These are phyloP conservation scores for Copsychus sechellarum DNA, from an alignment of 2,113 vertebrate genomes.

Conservation along the genomic window DNA sequence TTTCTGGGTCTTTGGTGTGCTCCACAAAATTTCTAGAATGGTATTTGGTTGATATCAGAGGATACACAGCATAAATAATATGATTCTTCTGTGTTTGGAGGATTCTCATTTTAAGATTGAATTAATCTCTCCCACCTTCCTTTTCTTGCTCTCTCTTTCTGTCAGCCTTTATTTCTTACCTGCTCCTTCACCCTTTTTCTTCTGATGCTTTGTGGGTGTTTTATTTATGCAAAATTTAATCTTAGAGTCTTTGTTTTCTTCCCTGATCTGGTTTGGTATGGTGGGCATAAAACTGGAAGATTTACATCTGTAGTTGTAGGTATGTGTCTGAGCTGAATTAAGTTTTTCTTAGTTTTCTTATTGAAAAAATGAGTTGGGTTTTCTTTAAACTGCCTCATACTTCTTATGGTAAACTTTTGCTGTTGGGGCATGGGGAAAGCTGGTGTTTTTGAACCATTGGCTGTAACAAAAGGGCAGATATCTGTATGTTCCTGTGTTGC, in stretches of 20 bases:
- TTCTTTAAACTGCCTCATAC: slow-evolving; percentile 72
- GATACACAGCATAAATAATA: background rate
- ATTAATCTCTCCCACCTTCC: background rate
- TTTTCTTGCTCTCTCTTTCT: background rate
- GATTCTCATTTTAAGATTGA: background rate
- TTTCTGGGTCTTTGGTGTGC: background rate
- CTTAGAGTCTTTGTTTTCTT: slow-evolving; percentile 72
- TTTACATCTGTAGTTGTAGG: slow-evolving; percentile 71
- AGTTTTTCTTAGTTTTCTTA: slow-evolving; percentile 74
- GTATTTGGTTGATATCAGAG: background rate
- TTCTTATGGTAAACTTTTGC: slow-evolving; percentile 71
- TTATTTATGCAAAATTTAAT: slow-evolving; percentile 67
- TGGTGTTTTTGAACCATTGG: slow-evolving; percentile 71
- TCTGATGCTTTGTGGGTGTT: background rate
- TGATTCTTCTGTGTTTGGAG: background rate
- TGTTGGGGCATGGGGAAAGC: slow-evolving; percentile 68
- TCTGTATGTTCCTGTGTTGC: slow-evolving; percentile 39
- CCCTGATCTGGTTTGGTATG: slow-evolving; percentile 67
- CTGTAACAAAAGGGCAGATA: slow-evolving; percentile 43
- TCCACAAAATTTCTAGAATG: background rate
- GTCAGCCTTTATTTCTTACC: background rate
- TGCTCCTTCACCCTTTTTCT: background rate
- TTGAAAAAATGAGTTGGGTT: slow-evolving; percentile 58
- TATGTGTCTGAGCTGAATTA: slow-evolving; percentile 69
- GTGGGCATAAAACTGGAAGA: slow-evolving; percentile 75